Conservation (phyloP, 1,140 invertebrate genomes). For the Drosophila sulfurigaster region DNA sequence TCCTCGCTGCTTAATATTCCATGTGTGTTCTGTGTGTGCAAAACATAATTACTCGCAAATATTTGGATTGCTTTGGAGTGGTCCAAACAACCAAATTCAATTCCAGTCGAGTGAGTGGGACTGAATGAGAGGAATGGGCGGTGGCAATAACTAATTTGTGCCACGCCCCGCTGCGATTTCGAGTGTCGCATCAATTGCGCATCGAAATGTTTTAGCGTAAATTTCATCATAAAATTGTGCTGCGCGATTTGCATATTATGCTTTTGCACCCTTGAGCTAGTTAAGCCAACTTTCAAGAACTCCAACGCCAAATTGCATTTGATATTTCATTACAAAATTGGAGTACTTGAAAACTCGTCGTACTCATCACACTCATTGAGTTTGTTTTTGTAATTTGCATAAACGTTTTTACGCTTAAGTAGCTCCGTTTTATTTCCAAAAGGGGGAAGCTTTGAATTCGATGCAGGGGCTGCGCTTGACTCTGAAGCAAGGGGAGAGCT, state of each 20-base stretch:
- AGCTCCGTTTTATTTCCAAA: slow-evolving; percentile 29
- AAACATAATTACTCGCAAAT: slow-evolving; percentile 78
- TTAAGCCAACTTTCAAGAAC: slow-evolving; percentile 5
- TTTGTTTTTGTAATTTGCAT: slow-evolving; percentile 63
- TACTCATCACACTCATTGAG: slow-evolving; percentile 34
- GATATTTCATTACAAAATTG: slow-evolving; percentile 62
- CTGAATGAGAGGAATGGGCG: background rate
- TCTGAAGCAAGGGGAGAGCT: background rate
- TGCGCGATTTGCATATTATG: slow-evolving; percentile 26
- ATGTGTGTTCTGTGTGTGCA: slow-evolving; percentile 54
- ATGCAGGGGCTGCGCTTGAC: background rate
- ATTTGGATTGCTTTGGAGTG: slow-evolving; percentile 37
- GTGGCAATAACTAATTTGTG: slow-evolving; percentile 48
- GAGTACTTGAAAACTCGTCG: slow-evolving; percentile 51
- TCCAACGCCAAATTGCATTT: slow-evolving; percentile 4
- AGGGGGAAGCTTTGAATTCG: background rate
- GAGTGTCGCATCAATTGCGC: slow-evolving; percentile 77
- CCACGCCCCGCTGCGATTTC: slow-evolving; percentile 65
- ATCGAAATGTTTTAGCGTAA: slow-evolving; percentile 72
- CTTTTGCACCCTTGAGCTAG: slow-evolving; percentile 49
- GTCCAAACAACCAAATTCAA: background rate
- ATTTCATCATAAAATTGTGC: slow-evolving; percentile 46
- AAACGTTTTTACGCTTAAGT: slow-evolving; percentile 74
- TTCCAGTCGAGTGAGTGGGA: background rate
- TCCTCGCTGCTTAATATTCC: slow-evolving; percentile 2